phyloP scores from a whole-genome alignment of 2,113 vertebrate species.

The Nibea coibor region DNA sequence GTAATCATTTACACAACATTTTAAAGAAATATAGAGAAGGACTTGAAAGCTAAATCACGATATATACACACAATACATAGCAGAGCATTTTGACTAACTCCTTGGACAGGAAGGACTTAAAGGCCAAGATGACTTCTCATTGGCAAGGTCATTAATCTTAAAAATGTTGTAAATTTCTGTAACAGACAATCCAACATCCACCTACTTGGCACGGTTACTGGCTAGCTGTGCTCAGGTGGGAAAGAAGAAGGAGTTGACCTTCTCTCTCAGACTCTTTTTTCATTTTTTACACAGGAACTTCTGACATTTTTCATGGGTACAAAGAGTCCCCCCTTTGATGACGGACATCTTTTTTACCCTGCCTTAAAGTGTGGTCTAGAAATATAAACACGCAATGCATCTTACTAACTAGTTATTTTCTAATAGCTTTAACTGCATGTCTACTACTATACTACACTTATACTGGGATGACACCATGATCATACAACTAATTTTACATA shows the following conservation, averaged over 20 bases:
- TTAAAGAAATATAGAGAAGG: too few species aligned
- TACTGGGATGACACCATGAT: too few species aligned
- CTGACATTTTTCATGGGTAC: neutral
- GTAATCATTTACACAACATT: neutral
- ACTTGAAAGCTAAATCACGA: neutral
- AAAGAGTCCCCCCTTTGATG: neutral
- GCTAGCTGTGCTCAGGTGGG: neutral
- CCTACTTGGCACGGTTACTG: neutral
- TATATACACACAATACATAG: neutral
- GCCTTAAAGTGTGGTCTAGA: too few species aligned
- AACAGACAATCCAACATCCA: neutral
- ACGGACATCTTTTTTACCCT: too few species aligned
- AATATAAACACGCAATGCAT: too few species aligned
- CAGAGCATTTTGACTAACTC: neutral
- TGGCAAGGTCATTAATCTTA: neutral
- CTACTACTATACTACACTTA: too few species aligned
- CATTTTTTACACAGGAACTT: neutral
- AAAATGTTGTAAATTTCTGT: neutral
- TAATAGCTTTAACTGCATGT: too few species aligned
- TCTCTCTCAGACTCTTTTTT: neutral
- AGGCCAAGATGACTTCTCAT: neutral
- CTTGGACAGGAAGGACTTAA: conserved; percentile 1
- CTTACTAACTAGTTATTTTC: too few species aligned
- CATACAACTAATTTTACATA: too few species aligned
- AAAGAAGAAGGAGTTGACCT: neutral